Evolutionary conservation across 2,888 invertebrate species (phyloP).

Genomic region (Norana najaformis): DNA sequence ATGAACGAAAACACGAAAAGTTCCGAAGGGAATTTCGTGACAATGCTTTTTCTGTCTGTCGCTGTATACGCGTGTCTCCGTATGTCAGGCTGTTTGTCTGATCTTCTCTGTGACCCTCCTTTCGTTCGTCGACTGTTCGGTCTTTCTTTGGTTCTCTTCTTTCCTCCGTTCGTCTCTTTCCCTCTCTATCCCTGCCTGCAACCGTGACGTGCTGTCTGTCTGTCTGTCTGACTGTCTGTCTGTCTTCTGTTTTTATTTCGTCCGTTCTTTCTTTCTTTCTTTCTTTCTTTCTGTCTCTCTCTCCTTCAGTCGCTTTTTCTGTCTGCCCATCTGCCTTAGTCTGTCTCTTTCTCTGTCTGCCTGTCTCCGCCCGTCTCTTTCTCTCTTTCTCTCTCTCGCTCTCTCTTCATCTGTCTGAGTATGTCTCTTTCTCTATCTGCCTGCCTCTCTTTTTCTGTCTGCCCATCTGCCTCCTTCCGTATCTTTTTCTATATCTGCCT

Average conservation of each 20-base stretch:
- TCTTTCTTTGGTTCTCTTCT: no score
- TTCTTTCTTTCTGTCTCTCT: background rate
- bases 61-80: background rate
- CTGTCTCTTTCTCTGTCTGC: constrained; percentile 6
- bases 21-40: no score
- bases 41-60: background rate
- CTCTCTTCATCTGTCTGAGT: background rate
- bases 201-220: background rate
- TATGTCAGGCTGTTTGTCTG: constrained; percentile 9
- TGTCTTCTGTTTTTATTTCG: background rate
- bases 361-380: background rate
- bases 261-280: background rate
- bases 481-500: background rate
- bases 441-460: constrained; percentile 6
- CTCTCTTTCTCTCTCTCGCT: background rate
- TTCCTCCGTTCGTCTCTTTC: background rate
- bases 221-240: background rate
- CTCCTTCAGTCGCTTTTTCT: background rate
- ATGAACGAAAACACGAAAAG: no score
- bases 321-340: background rate
- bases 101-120: background rate
- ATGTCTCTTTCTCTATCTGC: background rate
- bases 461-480: background rate
- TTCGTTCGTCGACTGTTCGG: no score
- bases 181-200: background rate